Conservation (phyloP, 2,113 vertebrate genomes). For the Etheostoma cragini region DNA sequence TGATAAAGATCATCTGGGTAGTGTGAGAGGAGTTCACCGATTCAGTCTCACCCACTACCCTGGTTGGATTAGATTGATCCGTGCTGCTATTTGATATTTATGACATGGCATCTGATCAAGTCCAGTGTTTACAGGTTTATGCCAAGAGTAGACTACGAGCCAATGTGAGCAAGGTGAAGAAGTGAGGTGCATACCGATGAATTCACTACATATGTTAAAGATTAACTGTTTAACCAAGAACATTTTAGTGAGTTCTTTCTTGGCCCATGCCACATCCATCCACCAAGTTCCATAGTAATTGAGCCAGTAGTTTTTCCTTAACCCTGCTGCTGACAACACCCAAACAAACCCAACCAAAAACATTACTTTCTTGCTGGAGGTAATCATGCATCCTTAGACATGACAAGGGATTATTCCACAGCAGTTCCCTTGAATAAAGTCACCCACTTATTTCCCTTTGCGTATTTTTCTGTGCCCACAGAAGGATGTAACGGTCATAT, state of each 20-base stretch:
- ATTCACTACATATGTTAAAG: no score
- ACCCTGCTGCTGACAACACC: no score
- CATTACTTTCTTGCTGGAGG: no score
- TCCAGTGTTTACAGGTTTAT: slow-evolving; percentile 18
- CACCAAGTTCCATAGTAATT: no score
- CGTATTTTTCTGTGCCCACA: not conserved
- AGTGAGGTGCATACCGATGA: not conserved
- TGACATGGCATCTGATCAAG: slow-evolving; percentile 28
- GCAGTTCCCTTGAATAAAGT: not conserved
- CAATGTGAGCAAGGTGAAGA: not conserved
- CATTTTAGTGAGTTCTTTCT: no score
- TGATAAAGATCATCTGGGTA: slow-evolving; percentile 19
- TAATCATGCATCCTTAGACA: not conserved
- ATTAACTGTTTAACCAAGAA: no score
- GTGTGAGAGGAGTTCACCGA: slow-evolving; percentile 13
- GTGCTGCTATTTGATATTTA: slow-evolving; percentile 47
- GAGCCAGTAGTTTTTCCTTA: no score
- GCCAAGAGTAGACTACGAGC: not conserved
- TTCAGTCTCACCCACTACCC: slow-evolving; percentile 9
- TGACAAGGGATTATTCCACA: not conserved
- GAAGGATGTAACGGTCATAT: slow-evolving; percentile 14
- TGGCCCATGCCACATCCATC: no score
- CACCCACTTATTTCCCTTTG: not conserved
- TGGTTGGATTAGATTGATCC: slow-evolving; percentile 28
- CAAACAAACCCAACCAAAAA: no score